Percentiles rank a stretch among this genome's conserved stretches.
These are phyloP conservation scores for Sebastes cheni DNA, from an alignment of 2,797 vertebrate genomes.

Conservation along the genomic window DNA sequence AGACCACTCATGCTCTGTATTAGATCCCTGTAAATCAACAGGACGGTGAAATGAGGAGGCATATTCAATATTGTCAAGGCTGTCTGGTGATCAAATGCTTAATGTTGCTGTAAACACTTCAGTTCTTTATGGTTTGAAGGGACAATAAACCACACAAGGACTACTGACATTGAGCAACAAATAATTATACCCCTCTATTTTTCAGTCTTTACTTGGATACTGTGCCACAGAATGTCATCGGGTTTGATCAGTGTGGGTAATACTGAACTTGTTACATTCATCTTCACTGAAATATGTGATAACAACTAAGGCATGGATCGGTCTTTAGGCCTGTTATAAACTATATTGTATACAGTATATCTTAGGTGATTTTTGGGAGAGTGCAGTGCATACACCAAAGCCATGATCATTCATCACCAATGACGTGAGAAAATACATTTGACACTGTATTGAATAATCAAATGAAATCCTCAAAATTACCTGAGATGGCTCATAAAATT, in stretches of 20 bases:
- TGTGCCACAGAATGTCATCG: not conserved
- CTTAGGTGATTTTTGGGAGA: not conserved
- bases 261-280: not conserved
- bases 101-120: not conserved
- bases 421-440: not conserved
- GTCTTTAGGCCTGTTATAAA: not conserved
- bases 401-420: not conserved
- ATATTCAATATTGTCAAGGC: not conserved
- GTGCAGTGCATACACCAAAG: not conserved
- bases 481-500: constrained; percentile 63
- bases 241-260: not conserved
- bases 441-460: not conserved
- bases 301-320: not conserved
- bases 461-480: constrained; percentile 51
- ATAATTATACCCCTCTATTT: not conserved
- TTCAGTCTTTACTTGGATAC: not conserved
- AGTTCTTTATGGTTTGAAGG: not conserved
- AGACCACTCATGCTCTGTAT: constrained; percentile 70
- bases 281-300: not conserved
- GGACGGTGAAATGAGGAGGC: not conserved
- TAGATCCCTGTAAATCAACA: constrained; percentile 65
- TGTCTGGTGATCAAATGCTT: not conserved
- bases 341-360: not conserved
- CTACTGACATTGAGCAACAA: constrained; percentile 2
- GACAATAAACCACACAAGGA: not conserved